These are phyloP conservation scores for Cenopis cana DNA, from an alignment of 2,888 invertebrate genomes.

Conservation along the genomic window DNA sequence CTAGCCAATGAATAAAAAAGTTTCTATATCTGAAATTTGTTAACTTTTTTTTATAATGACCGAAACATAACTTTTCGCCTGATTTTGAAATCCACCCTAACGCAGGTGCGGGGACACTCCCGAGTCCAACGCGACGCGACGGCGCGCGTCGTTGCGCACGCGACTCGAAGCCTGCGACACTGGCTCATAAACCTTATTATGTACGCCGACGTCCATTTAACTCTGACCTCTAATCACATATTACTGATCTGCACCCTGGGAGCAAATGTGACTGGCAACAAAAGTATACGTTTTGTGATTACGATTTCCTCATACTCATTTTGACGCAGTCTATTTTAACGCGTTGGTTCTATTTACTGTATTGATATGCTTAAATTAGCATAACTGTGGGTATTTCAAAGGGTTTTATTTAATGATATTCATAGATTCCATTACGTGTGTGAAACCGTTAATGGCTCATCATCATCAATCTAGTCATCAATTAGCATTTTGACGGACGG, in stretches of 20 bases:
- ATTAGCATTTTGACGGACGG: conserved; percentile 17
- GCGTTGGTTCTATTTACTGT: background rate
- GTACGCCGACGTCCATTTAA: background rate
- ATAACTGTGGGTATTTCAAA: conserved; percentile 10
- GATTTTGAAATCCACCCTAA: too few relatives aligned
- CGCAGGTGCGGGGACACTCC: background rate
- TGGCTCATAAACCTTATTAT: background rate
- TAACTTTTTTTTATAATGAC: too few relatives aligned
- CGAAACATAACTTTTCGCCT: too few relatives aligned
- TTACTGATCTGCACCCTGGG: background rate
- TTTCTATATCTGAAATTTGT: too few relatives aligned
- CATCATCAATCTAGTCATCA: too few relatives aligned
- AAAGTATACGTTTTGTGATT: background rate
- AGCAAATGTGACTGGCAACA: background rate
- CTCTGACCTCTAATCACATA: background rate
- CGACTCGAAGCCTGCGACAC: background rate
- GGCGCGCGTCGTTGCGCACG: background rate
- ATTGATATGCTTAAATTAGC: conserved; percentile 1
- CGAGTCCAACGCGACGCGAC: background rate
- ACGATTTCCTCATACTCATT: background rate
- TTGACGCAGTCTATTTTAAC: background rate
- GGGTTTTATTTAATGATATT: conserved; percentile 12
- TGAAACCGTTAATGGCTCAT: background rate
- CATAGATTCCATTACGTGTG: conserved; percentile 8
- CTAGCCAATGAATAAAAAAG: too few relatives aligned